A percentile compares a stretch with the other conserved stretches of the same genome.
Conservation (phyloP, 2,797 vertebrate species). For the Epinephelus coioides region DNA sequence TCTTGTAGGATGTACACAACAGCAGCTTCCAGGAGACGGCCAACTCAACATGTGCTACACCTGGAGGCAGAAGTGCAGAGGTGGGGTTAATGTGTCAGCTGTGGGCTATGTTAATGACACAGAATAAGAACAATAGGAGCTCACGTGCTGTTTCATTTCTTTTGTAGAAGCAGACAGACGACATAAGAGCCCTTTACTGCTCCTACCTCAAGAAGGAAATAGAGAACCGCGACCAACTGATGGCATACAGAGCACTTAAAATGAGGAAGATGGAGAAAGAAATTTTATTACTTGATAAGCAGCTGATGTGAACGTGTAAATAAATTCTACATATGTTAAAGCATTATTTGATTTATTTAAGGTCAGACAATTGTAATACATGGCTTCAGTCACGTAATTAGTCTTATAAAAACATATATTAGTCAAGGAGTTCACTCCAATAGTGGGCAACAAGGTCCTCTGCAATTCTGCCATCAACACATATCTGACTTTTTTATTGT, state of each 20-base stretch:
- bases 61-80: conserved; percentile 31
- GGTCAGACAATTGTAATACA: neutral
- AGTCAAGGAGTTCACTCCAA: neutral
- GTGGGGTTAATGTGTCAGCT: conserved; percentile 42
- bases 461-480: neutral
- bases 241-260: conserved; percentile 78
- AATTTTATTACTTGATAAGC: conserved; percentile 75
- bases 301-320: conserved; percentile 62
- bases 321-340: neutral
- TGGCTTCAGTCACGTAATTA: neutral
- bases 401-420: neutral
- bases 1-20: conserved; percentile 49
- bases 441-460: neutral
- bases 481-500: neutral
- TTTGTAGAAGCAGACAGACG: conserved; percentile 65
- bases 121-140: neutral
- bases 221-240: conserved; percentile 77
- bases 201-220: conserved; percentile 79
- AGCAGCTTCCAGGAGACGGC: conserved; percentile 54
- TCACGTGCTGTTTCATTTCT: neutral
- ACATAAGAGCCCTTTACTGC: conserved; percentile 72
- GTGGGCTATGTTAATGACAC: neutral
- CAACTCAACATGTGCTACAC: neutral
- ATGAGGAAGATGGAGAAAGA: conserved; percentile 82
- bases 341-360: conserved; percentile 20